phyloP scores from a whole-genome alignment of 64 coral and sea anemone species.

The Trachythela sp. region DNA sequence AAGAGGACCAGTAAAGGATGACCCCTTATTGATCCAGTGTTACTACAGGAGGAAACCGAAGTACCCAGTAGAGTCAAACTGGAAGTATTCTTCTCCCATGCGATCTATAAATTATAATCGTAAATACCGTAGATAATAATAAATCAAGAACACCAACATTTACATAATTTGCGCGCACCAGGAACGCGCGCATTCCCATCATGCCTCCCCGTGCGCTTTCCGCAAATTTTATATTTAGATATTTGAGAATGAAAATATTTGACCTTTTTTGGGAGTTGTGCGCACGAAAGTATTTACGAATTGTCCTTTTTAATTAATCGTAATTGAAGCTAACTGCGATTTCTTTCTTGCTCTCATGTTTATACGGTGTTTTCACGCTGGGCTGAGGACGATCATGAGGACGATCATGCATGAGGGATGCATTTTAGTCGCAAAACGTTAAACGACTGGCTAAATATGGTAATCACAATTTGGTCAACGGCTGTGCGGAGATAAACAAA shows the following conservation, averaged over 20 bases:
- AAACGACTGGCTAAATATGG: not conserved
- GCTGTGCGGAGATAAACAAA: not conserved
- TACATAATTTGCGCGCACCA: not conserved
- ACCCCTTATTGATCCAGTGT: too few relatives aligned
- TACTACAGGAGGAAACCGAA: too few relatives aligned
- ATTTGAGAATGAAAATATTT: not conserved
- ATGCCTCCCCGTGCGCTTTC: not conserved
- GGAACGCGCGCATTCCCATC: not conserved
- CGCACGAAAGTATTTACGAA: not conserved
- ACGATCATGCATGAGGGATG: not conserved
- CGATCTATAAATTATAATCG: too few relatives aligned
- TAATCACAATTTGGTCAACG: not conserved
- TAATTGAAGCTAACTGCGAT: not conserved
- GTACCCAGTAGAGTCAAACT: too few relatives aligned
- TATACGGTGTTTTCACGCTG: not conserved
- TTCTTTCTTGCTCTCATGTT: too few relatives aligned
- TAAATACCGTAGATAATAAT: too few relatives aligned
- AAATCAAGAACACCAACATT: not conserved
- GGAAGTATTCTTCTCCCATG: too few relatives aligned
- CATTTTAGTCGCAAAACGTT: not conserved
- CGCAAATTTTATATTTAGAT: not conserved
- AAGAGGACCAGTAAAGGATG: too few relatives aligned
- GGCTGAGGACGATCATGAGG: too few relatives aligned
- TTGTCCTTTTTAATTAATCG: not conserved
- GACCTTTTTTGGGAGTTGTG: not conserved